A percentile compares a stretch with the other conserved stretches of the same genome.
Conservation (phyloP, 2,113 vertebrate species). For the Peucedramus taeniatus region DNA sequence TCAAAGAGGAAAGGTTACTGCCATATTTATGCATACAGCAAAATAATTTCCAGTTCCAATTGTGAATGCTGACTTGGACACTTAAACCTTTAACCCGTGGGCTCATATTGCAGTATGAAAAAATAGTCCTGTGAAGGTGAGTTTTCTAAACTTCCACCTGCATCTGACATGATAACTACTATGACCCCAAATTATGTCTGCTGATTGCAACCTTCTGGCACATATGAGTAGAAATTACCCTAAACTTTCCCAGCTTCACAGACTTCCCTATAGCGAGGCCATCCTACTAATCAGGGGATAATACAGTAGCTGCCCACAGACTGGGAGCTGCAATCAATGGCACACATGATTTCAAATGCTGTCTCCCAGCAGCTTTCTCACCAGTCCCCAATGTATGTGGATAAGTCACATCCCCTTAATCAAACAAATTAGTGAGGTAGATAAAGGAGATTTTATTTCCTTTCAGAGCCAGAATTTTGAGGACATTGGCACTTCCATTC, state of each 20-base stretch:
- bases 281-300: neutral
- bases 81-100: neutral
- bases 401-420: constrained; percentile 23
- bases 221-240: neutral
- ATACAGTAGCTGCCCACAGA: neutral
- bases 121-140: neutral
- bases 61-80: neutral
- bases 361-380: neutral
- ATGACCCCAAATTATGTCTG: neutral
- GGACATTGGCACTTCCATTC: constrained; percentile 22
- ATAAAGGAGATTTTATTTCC: constrained; percentile 30
- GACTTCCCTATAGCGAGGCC: neutral
- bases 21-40: neutral
- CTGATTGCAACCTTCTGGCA: neutral
- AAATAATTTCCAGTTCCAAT: neutral
- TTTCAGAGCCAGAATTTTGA: neutral
- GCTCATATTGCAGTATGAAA: neutral
- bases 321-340: neutral
- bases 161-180: neutral
- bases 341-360: neutral
- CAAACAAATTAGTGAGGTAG: constrained; percentile 37
- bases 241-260: neutral
- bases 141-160: neutral
- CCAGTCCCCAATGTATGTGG: neutral
- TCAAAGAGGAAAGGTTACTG: neutral